A percentile compares a stretch with the other conserved stretches of the same genome.
Conservation (phyloP, 2,888 invertebrate species). For the Drosophila mayaguana region DNA sequence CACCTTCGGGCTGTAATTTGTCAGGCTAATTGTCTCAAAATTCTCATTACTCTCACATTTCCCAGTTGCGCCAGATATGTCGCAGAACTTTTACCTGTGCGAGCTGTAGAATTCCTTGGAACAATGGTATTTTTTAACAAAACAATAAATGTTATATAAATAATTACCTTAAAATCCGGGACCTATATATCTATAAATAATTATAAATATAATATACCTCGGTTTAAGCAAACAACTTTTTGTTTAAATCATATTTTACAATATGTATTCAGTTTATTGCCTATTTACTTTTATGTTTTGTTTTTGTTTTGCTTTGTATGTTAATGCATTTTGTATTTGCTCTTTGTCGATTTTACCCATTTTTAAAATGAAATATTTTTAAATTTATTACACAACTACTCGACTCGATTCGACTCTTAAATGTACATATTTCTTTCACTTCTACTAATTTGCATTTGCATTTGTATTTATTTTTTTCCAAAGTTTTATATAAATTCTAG, state of each 20-base stretch:
- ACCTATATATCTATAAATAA: not conserved
- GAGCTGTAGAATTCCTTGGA: not conserved
- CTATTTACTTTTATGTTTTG: constrained; percentile 42
- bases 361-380: constrained; percentile 56
- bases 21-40: constrained; percentile 23
- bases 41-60: constrained; percentile 10
- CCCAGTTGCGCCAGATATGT: constrained; percentile 6
- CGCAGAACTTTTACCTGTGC: not conserved
- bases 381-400: constrained; percentile 73
- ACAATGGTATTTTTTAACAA: not conserved
- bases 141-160: not conserved
- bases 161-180: not conserved
- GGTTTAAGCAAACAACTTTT: constrained; percentile 5
- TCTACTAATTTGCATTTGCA: constrained; percentile 69
- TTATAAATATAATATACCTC: not conserved
- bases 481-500: constrained; percentile 76
- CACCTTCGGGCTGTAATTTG: constrained; percentile 18
- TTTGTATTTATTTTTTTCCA: constrained; percentile 49
- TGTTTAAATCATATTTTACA: constrained; percentile 63
- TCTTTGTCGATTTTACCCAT: constrained; percentile 56
- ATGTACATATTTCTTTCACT: constrained; percentile 61
- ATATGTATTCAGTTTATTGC: constrained; percentile 73
- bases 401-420: constrained; percentile 56
- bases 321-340: constrained; percentile 53
- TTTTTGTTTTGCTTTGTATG: constrained; percentile 39